Conservation (phyloP, 2,888 invertebrate genomes). For the Trichogramma evanescens region DNA sequence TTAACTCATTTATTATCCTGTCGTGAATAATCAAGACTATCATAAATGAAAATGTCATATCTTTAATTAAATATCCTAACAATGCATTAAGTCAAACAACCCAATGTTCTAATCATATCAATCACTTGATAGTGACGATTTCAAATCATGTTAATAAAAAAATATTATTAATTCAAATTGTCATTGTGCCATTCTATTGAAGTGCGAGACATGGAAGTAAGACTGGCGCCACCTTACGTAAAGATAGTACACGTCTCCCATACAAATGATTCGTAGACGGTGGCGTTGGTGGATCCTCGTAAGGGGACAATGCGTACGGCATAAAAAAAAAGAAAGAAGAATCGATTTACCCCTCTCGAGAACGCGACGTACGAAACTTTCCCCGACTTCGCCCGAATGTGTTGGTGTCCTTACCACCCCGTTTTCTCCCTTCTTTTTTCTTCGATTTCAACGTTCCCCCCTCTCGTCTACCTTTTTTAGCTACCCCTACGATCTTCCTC, state of each 20-base stretch:
- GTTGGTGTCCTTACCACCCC: neutral
- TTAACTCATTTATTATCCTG: no score
- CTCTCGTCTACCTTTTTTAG: neutral
- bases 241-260: conserved; percentile 22
- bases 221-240: conserved; percentile 36
- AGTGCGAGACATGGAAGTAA: no score
- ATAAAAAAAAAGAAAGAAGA: conserved; percentile 20
- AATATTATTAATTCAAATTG: no score
- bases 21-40: no score
- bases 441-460: neutral
- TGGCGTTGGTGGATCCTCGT: neutral
- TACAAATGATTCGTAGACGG: neutral
- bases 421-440: conserved; percentile 1
- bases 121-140: no score
- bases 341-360: conserved; percentile 30
- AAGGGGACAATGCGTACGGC: conserved; percentile 8
- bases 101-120: no score
- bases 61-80: no score
- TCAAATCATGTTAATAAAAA: no score
- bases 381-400: conserved; percentile 7
- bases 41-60: no score
- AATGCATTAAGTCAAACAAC: no score
- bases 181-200: no score
- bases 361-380: conserved; percentile 9
- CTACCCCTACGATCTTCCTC: neutral